Conservation (phyloP, 2,797 vertebrate species). For the Dallia pectoralis region DNA sequence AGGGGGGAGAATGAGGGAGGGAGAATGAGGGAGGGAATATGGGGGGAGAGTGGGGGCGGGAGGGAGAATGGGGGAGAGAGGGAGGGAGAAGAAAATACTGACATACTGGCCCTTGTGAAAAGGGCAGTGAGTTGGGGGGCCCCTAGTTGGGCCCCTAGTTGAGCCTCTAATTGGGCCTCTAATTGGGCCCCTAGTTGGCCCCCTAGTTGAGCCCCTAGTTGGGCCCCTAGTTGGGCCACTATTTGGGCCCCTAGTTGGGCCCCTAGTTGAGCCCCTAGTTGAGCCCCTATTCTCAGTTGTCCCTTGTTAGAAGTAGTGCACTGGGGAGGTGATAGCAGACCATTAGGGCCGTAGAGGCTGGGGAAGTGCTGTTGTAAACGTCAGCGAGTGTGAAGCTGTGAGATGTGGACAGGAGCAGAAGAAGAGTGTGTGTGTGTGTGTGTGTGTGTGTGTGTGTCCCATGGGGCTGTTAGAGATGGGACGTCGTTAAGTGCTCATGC, state of each 20-base stretch:
- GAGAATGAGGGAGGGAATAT: constrained; percentile 23
- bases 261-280: too few species aligned
- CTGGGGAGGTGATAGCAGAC: not conserved
- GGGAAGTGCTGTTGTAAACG: constrained; percentile 30
- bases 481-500: too few species aligned
- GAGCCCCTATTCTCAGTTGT: too few species aligned
- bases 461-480: too few species aligned
- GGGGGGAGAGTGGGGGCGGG: constrained; percentile 64
- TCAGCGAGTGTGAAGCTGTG: constrained; percentile 72
- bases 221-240: too few species aligned
- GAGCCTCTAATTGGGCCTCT: too few species aligned
- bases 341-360: constrained; percentile 30
- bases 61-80: constrained; percentile 66
- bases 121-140: constrained; percentile 80
- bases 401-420: too few species aligned
- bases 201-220: too few species aligned
- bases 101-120: constrained; percentile 75
- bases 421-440: too few species aligned
- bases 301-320: not conserved
- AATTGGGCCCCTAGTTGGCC: too few species aligned
- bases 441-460: constrained; percentile 28
- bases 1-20: constrained; percentile 68
- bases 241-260: too few species aligned
- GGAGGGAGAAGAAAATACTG: constrained; percentile 64
- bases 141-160: too few species aligned